These are phyloP conservation scores for Argyrosomus regius DNA, from an alignment of 2,797 vertebrate species.

Conservation along the genomic window DNA sequence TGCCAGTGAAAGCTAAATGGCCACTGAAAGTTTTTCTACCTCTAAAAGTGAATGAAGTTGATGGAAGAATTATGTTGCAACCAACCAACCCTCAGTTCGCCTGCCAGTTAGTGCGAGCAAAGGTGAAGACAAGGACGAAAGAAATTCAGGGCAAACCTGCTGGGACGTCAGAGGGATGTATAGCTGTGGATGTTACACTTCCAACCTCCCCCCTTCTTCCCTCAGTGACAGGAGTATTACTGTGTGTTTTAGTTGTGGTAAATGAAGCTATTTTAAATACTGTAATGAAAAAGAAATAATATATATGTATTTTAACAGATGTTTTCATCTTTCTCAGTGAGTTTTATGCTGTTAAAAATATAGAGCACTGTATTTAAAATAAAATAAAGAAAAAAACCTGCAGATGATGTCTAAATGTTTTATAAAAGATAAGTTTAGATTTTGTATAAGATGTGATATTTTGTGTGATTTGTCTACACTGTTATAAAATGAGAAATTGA, in stretches of 20 bases:
- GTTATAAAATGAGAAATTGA: conserved; percentile 81
- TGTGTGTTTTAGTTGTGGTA: conserved; percentile 83
- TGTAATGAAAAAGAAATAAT: conserved; percentile 79
- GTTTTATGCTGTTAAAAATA: conserved; percentile 75
- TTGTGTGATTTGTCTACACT: conserved; percentile 82
- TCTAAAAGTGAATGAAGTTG: conserved; percentile 33
- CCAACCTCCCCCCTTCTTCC: conserved; percentile 36
- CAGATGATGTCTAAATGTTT: conserved; percentile 86
- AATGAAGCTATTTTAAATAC: conserved; percentile 86
- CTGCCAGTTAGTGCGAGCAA: not conserved
- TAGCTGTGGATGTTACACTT: conserved; percentile 40
- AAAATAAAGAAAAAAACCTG: conserved; percentile 45
- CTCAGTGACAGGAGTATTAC: conserved; percentile 72
- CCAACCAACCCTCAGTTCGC: conserved; percentile 18
- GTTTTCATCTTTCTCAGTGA: conserved; percentile 82
- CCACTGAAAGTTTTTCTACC: conserved; percentile 43
- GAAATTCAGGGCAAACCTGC: conserved; percentile 25
- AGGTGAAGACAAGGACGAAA: not conserved
- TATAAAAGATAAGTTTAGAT: conserved; percentile 84
- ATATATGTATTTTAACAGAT: conserved; percentile 85
- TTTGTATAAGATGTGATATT: conserved; percentile 88
- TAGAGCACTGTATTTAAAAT: conserved; percentile 74
- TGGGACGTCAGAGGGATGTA: conserved; percentile 44
- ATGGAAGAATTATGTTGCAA: conserved; percentile 3
- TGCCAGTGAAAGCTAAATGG: no score